Evolutionary conservation across 2,888 invertebrate species (phyloP).

Genomic region (Oligia strigilis): DNA sequence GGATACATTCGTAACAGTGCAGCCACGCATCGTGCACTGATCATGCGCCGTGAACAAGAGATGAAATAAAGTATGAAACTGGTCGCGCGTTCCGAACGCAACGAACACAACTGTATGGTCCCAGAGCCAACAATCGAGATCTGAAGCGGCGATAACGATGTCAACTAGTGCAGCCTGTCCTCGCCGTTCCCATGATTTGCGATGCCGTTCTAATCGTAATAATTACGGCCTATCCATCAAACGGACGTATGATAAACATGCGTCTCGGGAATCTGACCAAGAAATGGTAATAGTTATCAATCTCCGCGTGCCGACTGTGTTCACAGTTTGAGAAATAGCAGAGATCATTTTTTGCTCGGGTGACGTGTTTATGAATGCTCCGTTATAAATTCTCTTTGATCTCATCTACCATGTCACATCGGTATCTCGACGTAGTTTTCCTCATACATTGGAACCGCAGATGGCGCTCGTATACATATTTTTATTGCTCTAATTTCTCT

Average conservation of each 20-base stretch:
- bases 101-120: constrained; percentile 75
- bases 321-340: constrained; percentile 85
- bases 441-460: constrained; percentile 71
- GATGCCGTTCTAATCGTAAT: constrained; percentile 89
- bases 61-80: constrained; percentile 87
- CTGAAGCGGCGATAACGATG: constrained; percentile 85
- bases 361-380: constrained; percentile 87
- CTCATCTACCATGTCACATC: constrained; percentile 82
- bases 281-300: constrained; percentile 82
- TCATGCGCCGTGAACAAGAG: constrained; percentile 81
- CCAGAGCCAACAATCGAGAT: constrained; percentile 88
- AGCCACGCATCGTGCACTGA: constrained; percentile 82
- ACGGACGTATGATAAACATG: constrained; percentile 85
- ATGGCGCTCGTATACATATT: constrained; percentile 75
- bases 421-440: constrained; percentile 71
- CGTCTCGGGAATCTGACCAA: constrained; percentile 76
- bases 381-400: constrained; percentile 87
- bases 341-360: constrained; percentile 87
- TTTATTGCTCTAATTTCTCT: constrained; percentile 80
- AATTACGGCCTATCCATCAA: constrained; percentile 89
- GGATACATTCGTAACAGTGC: constrained; percentile 80
- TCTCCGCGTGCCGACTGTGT: constrained; percentile 73
- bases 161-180: constrained; percentile 87
- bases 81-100: constrained; percentile 70
- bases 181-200: constrained; percentile 89